Conservation (phyloP, 2,113 vertebrate species). For the Psittacula cyanocephala region DNA sequence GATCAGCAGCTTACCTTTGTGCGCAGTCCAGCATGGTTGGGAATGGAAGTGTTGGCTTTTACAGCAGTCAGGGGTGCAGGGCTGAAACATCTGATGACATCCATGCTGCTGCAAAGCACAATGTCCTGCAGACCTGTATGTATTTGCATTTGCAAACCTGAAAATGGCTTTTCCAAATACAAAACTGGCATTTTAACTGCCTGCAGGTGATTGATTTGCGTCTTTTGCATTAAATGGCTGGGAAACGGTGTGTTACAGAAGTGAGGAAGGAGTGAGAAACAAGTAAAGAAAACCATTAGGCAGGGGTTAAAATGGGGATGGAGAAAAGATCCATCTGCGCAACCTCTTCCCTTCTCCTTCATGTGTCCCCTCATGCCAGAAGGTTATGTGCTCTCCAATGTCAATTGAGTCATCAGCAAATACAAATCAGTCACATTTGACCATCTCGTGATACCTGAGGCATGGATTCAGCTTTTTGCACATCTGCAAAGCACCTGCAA, state of each 20-base stretch:
- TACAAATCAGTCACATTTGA: fast-evolving
- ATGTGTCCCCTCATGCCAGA: background rate
- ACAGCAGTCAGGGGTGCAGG: background rate
- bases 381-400: background rate
- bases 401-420: background rate
- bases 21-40: background rate
- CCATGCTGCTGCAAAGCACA: background rate
- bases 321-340: background rate
- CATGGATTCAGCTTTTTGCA: background rate
- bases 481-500: background rate
- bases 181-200: background rate
- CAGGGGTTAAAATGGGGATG: background rate
- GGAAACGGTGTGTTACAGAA: background rate
- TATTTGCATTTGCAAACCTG: background rate
- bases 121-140: background rate
- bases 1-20: background rate
- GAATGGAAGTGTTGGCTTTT: background rate
- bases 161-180: background rate
- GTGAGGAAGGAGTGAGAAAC: background rate
- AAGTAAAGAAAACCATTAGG: background rate
- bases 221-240: background rate
- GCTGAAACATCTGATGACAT: background rate
- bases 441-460: background rate
- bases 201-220: background rate
- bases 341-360: background rate